Evolutionary conservation across 2,797 vertebrate genomes (phyloP), one percentile per base, ranked within the genome.

Genomic region (Labroides dimidiatus): DNA sequence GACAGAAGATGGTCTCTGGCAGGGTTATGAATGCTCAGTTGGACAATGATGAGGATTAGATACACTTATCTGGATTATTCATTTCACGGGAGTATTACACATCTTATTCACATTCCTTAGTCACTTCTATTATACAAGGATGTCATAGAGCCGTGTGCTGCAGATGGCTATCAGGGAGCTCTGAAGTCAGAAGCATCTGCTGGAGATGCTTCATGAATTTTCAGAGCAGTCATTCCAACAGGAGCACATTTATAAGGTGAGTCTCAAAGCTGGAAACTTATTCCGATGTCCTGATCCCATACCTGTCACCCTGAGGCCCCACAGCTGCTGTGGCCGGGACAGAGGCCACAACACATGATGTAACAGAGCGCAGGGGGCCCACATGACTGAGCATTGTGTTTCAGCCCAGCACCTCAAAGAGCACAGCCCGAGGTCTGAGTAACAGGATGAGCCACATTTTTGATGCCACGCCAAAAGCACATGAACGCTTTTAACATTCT

Each of bases 1-100:
- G 64, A 71, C 43, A 51, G 65, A 69, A 23, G 76, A 52, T 15
- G 30, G 78, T 78, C 65, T 65, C 70, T 64, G 66, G 20, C 68
- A 20, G 39, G 30, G 48, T 41, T 37, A 49, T 51, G 57, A 72
- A 76, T 63, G 45, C 52, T 39, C 50, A 54, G 0, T 11, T 51
- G 50, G 79, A 77, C 71, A 72, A 72, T 58, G 42, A 68, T 23
- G 27, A 45, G 43, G 21, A 51, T 66, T 55, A 41, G 53, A 78
- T 50, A 58, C 39, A 16, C 55, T 66, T 1, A 0, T 69, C 49
- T 64, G 59, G 42, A 59, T 69, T 51, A 43, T 70, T 78, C 58
- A 63, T 70, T 77, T 61, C 61, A 48, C 36, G 58, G 51, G 15
- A 58, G 77, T 77, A 73, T 75, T 62, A 61, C 62, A 73, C 43